Evolutionary conservation across 2,888 invertebrate genomes (phyloP).

Genomic region (Lasioglossum morio): DNA sequence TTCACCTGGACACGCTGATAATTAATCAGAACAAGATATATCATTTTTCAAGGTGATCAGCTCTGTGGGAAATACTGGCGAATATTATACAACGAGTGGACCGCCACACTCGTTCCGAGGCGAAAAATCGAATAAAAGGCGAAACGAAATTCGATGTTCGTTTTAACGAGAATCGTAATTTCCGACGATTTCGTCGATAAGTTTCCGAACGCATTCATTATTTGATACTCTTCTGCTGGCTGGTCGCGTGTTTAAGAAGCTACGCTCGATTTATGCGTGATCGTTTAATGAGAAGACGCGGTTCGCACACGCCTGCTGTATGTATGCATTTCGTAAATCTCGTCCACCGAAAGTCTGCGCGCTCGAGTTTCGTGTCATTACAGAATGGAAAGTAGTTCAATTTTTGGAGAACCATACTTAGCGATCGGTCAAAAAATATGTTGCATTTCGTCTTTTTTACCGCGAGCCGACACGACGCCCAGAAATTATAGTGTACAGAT

Average conservation of each 20-base stretch:
- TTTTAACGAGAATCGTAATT: constrained; percentile 11
- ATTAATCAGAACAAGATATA: constrained; percentile 54
- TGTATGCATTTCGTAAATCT: background rate
- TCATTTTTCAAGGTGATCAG: constrained; percentile 54
- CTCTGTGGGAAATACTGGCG: constrained; percentile 22
- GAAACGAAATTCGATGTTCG: constrained; percentile 1
- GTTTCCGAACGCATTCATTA: background rate
- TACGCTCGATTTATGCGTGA: background rate
- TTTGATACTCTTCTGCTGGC: background rate
- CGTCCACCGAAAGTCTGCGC: background rate
- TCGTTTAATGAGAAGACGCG: constrained; percentile 5
- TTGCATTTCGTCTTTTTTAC: background rate
- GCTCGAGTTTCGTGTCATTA: background rate
- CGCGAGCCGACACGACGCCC: background rate
- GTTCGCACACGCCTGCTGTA: background rate
- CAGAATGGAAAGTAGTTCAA: background rate
- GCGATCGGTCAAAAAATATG: background rate
- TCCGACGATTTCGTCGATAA: constrained; percentile 1
- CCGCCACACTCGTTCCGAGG: background rate
- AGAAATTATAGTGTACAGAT: background rate
- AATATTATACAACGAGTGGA: background rate
- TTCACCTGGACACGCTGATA: constrained; percentile 11
- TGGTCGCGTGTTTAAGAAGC: background rate
- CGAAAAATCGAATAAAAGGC: background rate
- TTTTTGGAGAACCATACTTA: background rate